Evolutionary conservation across 2,113 vertebrate species (phyloP), one percentile per base, ranked within the genome.

Genomic region (Bufo gargarizans): DNA sequence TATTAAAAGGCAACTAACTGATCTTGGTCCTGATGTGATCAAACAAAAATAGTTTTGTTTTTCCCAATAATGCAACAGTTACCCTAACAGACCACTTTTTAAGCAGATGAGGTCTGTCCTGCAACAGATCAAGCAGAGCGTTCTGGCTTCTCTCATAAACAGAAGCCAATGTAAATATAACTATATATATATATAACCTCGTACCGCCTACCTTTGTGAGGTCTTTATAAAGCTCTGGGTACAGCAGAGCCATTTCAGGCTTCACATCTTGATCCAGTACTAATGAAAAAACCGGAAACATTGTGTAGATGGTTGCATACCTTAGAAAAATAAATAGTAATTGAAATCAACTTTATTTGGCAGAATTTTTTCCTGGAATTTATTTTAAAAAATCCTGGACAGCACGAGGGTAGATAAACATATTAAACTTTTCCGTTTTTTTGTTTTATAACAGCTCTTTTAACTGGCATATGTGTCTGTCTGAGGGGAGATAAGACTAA

Each of bases 201-300:
- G 12, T 13, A 63, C 8, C 11, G 50, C 13, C 82, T 88, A 98
- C 98, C 97, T 99, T 99, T 86, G 98, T 99, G 90, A 99, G 97
- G 92, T 99, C 98, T 92, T 99, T 99, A 91, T 99, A 99, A 58
- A 99, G 97, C 93, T 99, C 98, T 3, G 98, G 98, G 93, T 99
- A 99, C 0, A 99, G 95, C 89, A 99, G 90, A 0, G 98, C 98
- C 95, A 96, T 97, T 90, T 99, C 98, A 2, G 98, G 98, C 91
- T 98, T 97, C 91, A 99, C 98, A 47, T 99, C 98, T 91, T 98
- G 97, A 91, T 99, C 98, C 94, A 99, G 93, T 17, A 99, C 98
- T 89, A 99, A 91, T 2, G 98, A 99, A 94, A 99, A 99, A 47
- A 99, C 98, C 17, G 98, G 98, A 80, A 99, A 99, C 98, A 99